A percentile compares a stretch with the other conserved stretches of the same genome.
phyloP scores from a whole-genome alignment of 2,888 invertebrate species.

The Anaspis maculata region DNA sequence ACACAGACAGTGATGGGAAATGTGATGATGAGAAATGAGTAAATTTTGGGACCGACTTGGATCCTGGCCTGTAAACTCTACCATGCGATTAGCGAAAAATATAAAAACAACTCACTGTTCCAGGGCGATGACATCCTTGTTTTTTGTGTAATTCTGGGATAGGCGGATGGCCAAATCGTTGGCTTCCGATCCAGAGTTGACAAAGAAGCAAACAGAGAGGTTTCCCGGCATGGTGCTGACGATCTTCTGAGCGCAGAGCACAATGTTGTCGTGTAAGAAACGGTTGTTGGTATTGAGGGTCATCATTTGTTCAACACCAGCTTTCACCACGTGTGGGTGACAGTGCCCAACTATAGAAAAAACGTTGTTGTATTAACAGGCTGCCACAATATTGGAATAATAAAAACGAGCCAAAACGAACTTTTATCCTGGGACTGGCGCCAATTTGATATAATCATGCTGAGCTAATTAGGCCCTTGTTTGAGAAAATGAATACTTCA shows the following conservation, averaged over 20 bases:
- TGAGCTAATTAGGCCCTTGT: too few species aligned
- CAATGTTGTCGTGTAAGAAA: conserved; percentile 92
- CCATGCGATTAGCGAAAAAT: too few species aligned
- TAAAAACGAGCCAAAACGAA: too few species aligned
- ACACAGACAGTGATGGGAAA: conserved; percentile 6
- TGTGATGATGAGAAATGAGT: too few species aligned
- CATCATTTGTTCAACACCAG: conserved; percentile 85
- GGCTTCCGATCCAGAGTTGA: conserved; percentile 98
- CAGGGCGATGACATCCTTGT: conserved; percentile 82
- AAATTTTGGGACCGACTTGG: not conserved
- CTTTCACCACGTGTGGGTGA: conserved; percentile 87
- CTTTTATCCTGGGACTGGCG: too few species aligned
- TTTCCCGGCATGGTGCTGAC: conserved; percentile 75
- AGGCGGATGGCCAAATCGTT: conserved; percentile 93
- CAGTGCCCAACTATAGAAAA: conserved; percentile 98
- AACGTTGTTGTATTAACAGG: too few species aligned
- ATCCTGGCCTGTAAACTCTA: not conserved
- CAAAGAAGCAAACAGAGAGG: conserved; percentile 88
- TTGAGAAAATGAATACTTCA: too few species aligned
- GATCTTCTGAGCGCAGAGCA: conserved; percentile 79
- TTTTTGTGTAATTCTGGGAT: conserved; percentile 81
- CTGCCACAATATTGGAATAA: too few species aligned
- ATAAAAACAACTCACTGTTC: conserved; percentile 78
- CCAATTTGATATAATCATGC: too few species aligned
- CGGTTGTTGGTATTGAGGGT: conserved; percentile 90